Base-by-base conservation (phyloP, 2,113 vertebrate species). In the Zapus hudsonius region DNA sequence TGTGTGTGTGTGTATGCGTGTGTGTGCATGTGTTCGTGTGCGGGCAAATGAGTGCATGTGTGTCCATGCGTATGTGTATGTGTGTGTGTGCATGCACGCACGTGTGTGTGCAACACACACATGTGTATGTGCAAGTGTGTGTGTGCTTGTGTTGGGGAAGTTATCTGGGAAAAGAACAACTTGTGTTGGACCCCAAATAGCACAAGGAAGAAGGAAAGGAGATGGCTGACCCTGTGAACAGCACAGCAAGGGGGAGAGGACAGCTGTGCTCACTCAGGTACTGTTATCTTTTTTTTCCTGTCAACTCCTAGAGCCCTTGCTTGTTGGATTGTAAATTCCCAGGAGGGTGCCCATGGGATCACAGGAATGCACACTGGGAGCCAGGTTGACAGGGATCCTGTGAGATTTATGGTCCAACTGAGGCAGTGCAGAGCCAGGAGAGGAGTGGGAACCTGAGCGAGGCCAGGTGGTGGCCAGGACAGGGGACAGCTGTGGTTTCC, bases 271-370 rank as follows among this genome's bases (percentile, higher is more conserved):
- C 6, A 52, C n/a, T 38, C 15, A 31, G n/a, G 20, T 27, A 10
- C 5, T 40, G n/a, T n/a, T n/a, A n/a, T n/a, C n/a, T n/a, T n/a
- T n/a, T n/a, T n/a, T n/a, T n/a, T n/a, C n/a, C n/a, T n/a, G n/a
- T n/a, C n/a, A n/a, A n/a, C 7, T 16, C 66, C 23, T 19, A 4
- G 11, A 8, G 1, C 42, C 23, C 3, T 16, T n/a, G 22, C 12
- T 31, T 63, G 25, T 22, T 3, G 31, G 15, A 7, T 61, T 72
- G 29, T 47, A 7, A 7, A 7, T 23, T 40, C 23, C 12, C 3
- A 42, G 4, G 55, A 85, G 31, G 33, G n/a, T 33, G 7, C 31
- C 61, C 69, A 59, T 1, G 42, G 13, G 20, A 27, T 70, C 61
- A 44, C 36, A 81, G 29, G 78, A 27, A 25, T 0, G 7, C 3